These are phyloP conservation scores for Diuraphis noxia DNA, from an alignment of 1,140 invertebrate genomes.

Conservation along the genomic window DNA sequence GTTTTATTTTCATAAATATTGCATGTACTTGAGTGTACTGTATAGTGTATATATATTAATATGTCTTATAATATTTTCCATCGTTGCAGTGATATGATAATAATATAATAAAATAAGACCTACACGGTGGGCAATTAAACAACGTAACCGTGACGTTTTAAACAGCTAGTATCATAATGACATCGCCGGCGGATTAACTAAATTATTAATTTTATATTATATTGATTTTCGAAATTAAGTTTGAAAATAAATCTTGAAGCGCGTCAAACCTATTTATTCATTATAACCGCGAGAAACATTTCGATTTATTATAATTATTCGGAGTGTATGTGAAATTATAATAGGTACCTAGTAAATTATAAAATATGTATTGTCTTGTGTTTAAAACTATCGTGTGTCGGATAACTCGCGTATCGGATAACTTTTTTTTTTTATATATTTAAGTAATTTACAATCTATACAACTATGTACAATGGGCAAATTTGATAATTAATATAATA, in stretches of 20 bases:
- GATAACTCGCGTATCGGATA: too few species aligned
- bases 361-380: neutral
- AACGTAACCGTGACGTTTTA: neutral
- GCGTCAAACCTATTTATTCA: neutral
- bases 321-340: neutral
- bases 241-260: neutral
- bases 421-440: too few species aligned
- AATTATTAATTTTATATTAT: too few species aligned
- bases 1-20: neutral
- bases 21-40: neutral
- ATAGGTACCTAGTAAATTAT: neutral
- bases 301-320: neutral
- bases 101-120: neutral
- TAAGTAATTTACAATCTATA: too few species aligned
- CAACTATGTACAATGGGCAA: too few species aligned
- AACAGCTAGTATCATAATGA: neutral
- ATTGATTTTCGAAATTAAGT: too few species aligned
- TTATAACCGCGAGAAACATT: neutral
- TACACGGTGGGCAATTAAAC: constrained; percentile 1
- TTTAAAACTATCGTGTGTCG: neutral
- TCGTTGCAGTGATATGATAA: neutral
- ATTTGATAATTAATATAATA: too few species aligned
- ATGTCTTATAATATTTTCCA: neutral
- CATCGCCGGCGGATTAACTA: neutral
- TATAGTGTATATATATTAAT: neutral